A percentile compares a stretch with the other conserved stretches of the same genome.
Evolutionary conservation across 92 coral and sea anemone genomes (phyloP).

Genomic region (Meandrina meandrites): DNA sequence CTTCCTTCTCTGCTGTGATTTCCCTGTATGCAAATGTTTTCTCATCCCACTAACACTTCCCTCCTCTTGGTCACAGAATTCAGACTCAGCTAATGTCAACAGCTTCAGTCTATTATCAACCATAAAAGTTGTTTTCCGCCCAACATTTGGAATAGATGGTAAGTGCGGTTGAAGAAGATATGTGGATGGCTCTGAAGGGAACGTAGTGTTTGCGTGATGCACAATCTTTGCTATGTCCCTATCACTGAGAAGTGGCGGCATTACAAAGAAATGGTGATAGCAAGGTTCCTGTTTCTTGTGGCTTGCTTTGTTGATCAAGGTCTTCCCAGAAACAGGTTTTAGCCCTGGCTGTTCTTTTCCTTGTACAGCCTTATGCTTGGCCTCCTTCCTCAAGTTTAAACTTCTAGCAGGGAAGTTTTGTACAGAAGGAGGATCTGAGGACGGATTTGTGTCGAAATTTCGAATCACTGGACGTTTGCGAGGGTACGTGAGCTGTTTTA

Average conservation of each 20-base stretch:
- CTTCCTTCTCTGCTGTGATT: conserved; percentile 38
- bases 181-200: conserved; percentile 61
- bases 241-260: conserved; percentile 67
- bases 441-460: conserved; percentile 29
- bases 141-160: conserved; percentile 91
- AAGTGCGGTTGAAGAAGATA: conserved; percentile 84
- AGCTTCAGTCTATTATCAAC: conserved; percentile 77
- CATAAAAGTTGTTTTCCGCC: conserved; percentile 68
- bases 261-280: conserved; percentile 50
- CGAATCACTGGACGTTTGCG: conserved; percentile 77
- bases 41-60: conserved; percentile 34
- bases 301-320: conserved; percentile 37
- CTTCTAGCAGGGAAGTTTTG: conserved; percentile 60
- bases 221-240: conserved; percentile 76
- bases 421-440: conserved; percentile 15
- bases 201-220: conserved; percentile 47
- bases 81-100: conserved; percentile 70
- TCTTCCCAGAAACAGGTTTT: conserved; percentile 72
- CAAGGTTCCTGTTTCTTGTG: neutral
- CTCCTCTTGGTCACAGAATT: conserved; percentile 27
- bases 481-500: conserved; percentile 83
- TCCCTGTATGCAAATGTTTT: conserved; percentile 47
- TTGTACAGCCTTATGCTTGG: conserved; percentile 28
- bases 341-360: conserved; percentile 53
- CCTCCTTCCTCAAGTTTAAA: conserved; percentile 34